phyloP scores from a whole-genome alignment of 2,113 vertebrate genomes.

The Brachionichthys hirsutus region DNA sequence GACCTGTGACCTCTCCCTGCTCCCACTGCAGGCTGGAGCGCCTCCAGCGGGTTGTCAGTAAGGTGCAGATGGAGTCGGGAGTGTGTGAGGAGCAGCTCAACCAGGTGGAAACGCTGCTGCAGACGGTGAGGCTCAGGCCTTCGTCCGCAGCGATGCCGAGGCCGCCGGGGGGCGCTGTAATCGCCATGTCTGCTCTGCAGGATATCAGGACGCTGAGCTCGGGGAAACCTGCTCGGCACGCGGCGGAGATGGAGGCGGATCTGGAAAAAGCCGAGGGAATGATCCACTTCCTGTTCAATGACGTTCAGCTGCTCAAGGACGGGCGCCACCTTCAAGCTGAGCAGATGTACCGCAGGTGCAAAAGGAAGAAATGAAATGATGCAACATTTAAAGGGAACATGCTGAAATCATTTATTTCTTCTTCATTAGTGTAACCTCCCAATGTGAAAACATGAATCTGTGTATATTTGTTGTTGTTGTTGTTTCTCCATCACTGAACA shows the following conservation, averaged over 20 bases:
- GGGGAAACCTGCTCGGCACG: conserved; percentile 80
- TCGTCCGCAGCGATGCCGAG: too few relatives aligned
- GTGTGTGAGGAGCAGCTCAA: conserved; percentile 96
- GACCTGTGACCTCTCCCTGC: conserved; percentile 36
- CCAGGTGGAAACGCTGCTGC: conserved; percentile 88
- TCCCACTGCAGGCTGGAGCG: conserved; percentile 83
- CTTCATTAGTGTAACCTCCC: too few relatives aligned
- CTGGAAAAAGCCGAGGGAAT: conserved; percentile 89
- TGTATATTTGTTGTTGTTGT: too few relatives aligned
- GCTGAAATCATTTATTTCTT: too few relatives aligned
- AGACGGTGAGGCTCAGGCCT: conserved; percentile 78
- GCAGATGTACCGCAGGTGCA: conserved; percentile 94
- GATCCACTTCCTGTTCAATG: conserved; percentile 91
- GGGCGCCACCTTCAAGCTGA: conserved; percentile 95
- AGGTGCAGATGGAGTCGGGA: conserved; percentile 94
- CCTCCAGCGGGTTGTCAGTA: conserved; percentile 89
- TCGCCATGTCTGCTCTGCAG: conserved; percentile 55
- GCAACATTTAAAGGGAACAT: background rate
- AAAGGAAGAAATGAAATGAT: background rate
- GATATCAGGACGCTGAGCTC: conserved; percentile 83
- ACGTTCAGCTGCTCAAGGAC: conserved; percentile 92
- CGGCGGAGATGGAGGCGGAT: conserved; percentile 83
- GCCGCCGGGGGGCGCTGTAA: background rate
- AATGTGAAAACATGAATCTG: too few relatives aligned
- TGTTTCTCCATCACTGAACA: too few relatives aligned